Evolutionary conservation across 2,797 vertebrate genomes (phyloP), one percentile per base, ranked within the genome.

Genomic region (Onychomys torridus): DNA sequence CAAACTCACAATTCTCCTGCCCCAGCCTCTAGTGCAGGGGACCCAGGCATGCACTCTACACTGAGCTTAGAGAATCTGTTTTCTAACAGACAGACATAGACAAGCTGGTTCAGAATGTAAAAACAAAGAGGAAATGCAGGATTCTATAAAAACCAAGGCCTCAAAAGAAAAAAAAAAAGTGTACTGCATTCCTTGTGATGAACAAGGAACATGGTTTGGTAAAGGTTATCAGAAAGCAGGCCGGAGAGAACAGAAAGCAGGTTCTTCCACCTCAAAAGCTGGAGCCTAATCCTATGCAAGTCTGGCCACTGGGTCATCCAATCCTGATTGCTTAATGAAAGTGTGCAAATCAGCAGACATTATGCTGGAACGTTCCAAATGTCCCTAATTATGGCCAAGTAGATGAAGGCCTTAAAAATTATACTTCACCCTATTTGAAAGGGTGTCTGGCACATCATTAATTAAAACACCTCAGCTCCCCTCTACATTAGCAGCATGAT

Each of bases 361-460:
- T 94, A 97, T 61, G 94, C 96, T 85, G 89, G 92, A 95, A 93
- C 71, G 27, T 97, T 97, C 94, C 5, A 6, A 97, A 97, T 97
- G 97, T 92, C 89, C 97, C 97, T 97, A 98, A 98, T 98, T 98
- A 98, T 96, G 96, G n/a, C 97, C 97, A 98, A 97, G 97, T 89
- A 98, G 96, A 98, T 91, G 97, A 98, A 98, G 16, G 88, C 96
- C 97, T 98, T 97, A 98, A 98, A 98, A 98, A 98, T 97, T 97
- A 97, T 91, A 97, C 97, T 98, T 98, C 97, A 96, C 96, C 98
- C 95, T 83, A 97, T 96, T 97, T 98, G 96, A 98, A 98, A 98
- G 98, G 96, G 97, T 97, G 98, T 97, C 97, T 93, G 96, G 97
- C 95, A 98, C 90, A 97, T 93, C 90, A 78, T 97, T 98, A 98